Evolutionary conservation across 2,888 invertebrate genomes (phyloP).

Genomic region (Mimumesa dahlbomi): DNA sequence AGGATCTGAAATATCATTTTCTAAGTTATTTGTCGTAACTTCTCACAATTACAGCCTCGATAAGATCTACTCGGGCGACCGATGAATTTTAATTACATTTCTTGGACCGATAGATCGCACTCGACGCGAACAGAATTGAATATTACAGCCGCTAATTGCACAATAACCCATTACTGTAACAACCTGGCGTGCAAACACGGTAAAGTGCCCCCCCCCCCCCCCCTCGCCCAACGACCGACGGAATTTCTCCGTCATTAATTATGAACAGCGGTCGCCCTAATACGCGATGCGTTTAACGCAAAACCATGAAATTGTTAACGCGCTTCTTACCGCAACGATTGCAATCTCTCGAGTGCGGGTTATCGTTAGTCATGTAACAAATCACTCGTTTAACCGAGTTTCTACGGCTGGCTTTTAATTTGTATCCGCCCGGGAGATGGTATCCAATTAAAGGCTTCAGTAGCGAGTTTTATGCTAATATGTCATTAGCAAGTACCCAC

Average conservation of each 20-base stretch:
- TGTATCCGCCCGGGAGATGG: neutral
- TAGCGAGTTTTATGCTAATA: constrained; percentile 36
- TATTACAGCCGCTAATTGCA: constrained; percentile 47
- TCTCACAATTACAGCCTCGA: no score
- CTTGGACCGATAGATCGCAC: constrained; percentile 36
- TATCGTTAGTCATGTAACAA: constrained; percentile 26
- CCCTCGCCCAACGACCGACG: constrained; percentile 2
- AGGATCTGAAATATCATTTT: no score
- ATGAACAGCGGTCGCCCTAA: constrained; percentile 27
- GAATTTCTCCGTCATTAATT: constrained; percentile 44
- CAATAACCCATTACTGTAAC: constrained; percentile 30
- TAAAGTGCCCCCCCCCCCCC: no score
- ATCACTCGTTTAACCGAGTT: constrained; percentile 24
- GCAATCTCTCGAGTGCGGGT: constrained; percentile 19
- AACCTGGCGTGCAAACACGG: neutral
- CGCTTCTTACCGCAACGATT: constrained; percentile 31
- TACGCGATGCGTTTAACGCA: constrained; percentile 5
- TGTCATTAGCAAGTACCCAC: constrained; percentile 28
- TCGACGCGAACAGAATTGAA: constrained; percentile 13
- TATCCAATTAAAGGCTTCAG: constrained; percentile 29
- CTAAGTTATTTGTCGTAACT: no score
- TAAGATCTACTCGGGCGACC: no score
- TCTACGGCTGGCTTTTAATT: constrained; percentile 10
- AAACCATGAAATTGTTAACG: constrained; percentile 29
- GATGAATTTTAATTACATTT: constrained; percentile 56